phyloP scores from a whole-genome alignment of 2,113 vertebrate genomes.

The Uropsilus gracilis region DNA sequence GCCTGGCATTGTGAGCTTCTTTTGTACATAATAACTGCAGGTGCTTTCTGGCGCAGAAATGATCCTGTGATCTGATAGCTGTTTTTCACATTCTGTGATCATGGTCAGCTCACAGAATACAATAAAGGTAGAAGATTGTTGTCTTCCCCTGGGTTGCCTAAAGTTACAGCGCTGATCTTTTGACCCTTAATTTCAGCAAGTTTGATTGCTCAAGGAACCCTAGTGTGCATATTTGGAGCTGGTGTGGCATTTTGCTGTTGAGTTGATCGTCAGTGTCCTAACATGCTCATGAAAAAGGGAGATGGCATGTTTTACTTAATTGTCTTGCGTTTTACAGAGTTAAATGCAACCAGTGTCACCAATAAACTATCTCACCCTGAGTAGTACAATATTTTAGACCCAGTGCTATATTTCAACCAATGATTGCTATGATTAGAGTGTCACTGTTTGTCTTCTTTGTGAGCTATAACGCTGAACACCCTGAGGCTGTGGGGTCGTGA shows the following conservation, averaged over 20 bases:
- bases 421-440: constrained; percentile 58
- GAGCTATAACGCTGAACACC: not conserved
- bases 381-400: constrained; percentile 61
- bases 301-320: constrained; percentile 50
- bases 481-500: not conserved
- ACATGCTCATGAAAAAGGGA: constrained; percentile 52
- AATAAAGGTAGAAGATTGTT: constrained; percentile 83
- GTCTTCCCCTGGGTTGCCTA: constrained; percentile 81
- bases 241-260: constrained; percentile 77
- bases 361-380: not conserved
- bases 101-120: constrained; percentile 79
- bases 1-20: constrained; percentile 78
- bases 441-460: constrained; percentile 51
- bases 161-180: constrained; percentile 85
- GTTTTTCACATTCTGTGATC: constrained; percentile 84
- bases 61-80: constrained; percentile 84
- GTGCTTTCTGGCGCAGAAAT: constrained; percentile 83
- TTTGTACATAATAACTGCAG: constrained; percentile 84
- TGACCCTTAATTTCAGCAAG: constrained; percentile 86
- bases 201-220: constrained; percentile 84
- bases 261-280: constrained; percentile 76
- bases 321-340: constrained; percentile 58
- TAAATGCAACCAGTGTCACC: constrained; percentile 57
- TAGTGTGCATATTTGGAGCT: constrained; percentile 80
- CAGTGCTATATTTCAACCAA: constrained; percentile 33